A percentile compares a stretch with the other conserved stretches of the same genome.
Conservation (phyloP, 2,888 invertebrate genomes). For the Clitarchus hookeri region DNA sequence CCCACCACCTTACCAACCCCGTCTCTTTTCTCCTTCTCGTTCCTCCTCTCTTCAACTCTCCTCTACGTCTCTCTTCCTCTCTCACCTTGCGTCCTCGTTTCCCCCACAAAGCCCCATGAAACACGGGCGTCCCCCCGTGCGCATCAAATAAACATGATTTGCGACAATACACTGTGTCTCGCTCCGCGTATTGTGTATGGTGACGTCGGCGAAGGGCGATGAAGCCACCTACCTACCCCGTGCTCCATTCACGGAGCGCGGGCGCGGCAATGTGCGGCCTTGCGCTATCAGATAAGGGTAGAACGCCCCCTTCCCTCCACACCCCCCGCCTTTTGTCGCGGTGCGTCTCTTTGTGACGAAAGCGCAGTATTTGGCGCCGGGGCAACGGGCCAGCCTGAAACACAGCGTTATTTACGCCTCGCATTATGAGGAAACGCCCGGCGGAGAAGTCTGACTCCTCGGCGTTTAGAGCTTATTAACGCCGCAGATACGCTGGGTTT, state of each 20-base stretch:
- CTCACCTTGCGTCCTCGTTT: not conserved
- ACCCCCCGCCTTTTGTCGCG: not conserved
- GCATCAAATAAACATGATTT: slow-evolving; percentile 14
- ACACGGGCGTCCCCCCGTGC: not conserved
- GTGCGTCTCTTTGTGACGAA: too few relatives aligned
- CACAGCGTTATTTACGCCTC: too few relatives aligned
- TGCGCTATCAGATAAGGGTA: not conserved
- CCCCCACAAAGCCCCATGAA: too few relatives aligned
- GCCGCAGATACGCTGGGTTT: too few relatives aligned
- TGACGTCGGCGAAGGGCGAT: not conserved
- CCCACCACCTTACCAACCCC: not conserved
- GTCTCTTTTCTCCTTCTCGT: not conserved
- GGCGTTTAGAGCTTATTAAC: too few relatives aligned
- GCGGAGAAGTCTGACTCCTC: too few relatives aligned
- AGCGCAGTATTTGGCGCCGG: too few relatives aligned
- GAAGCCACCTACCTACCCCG: not conserved
- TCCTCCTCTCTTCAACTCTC: not conserved
- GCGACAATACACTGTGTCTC: not conserved
- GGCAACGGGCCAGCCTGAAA: too few relatives aligned
- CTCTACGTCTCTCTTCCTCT: not conserved
- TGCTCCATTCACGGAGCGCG: not conserved
- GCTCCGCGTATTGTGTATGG: not conserved
- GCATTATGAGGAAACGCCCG: too few relatives aligned
- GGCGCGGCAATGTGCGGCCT: too few relatives aligned
- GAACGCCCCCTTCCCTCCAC: not conserved